Evolutionary conservation across 1,140 invertebrate species (phyloP), one percentile per base, ranked within the genome.

Genomic region (Megalopta genalis): DNA sequence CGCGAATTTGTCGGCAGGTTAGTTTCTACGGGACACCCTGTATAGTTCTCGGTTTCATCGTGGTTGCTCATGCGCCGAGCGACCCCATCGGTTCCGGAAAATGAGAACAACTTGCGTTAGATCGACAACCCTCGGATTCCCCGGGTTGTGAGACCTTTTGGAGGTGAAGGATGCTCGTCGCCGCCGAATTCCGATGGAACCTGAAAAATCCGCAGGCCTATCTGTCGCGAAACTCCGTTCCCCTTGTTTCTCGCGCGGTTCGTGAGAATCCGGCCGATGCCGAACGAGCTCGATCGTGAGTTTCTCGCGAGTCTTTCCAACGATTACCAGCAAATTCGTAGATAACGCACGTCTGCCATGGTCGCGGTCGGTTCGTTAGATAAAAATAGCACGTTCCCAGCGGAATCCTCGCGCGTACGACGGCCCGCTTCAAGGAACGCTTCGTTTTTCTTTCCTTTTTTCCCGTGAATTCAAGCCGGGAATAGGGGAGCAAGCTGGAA

Each of bases 71-170:
- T 78, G 75, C 80, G 77, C 37, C 54, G 21, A 68, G 60, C 12
- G 32, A 12, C 81, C 60, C 25, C 16, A 14, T 60, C 42, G 74
- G 70, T 67, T 78, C 81, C 65, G 85, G 78, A 83, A 87, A 79
- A 87, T 78, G 62, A 81, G 71, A 77, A 87, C 75, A 83, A 37
- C 59, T 80, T 80, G 65, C 76, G 80, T 79, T 76, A 68, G 72
- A 85, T 82, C 80, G 84, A 79, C 80, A 85, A 76, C 76, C 68
- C 80, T 79, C 59, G 64, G 67, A 72, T 85, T 82, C 54, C 72
- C 72, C 76, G 72, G 68, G 60, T 85, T 70, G 63, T 60, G 68
- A 73, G 63, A 85, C 74, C 72, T 76, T 74, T 69, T 77, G 59
- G 67, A 82, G 71, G 71, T 85, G 76, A 86, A 86, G 75, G 70